These are phyloP conservation scores for Notothenia rossii DNA, from an alignment of 2,113 vertebrate species.

Conservation along the genomic window DNA sequence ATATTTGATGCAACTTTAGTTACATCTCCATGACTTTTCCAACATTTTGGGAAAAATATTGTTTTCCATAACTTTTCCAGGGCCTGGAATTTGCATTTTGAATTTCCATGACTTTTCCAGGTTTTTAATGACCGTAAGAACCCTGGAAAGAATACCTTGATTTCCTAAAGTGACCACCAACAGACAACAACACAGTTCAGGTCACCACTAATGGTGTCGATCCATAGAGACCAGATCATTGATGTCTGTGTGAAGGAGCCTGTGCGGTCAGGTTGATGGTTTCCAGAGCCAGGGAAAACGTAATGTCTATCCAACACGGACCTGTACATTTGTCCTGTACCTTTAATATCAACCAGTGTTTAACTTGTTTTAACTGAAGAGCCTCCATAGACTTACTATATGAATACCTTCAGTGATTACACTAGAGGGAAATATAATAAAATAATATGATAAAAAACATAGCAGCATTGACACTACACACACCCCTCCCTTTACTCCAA, in stretches of 20 bases:
- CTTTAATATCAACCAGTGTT: not conserved
- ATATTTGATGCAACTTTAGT: too few species aligned
- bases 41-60: too few species aligned
- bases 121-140: too few species aligned
- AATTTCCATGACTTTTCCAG: too few species aligned
- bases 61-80: too few species aligned
- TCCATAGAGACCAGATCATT: slow-evolving; percentile 45
- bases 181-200: slow-evolving; percentile 12
- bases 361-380: not conserved
- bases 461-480: slow-evolving; percentile 36
- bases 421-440: not conserved
- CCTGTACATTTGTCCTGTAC: not conserved
- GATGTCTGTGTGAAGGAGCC: slow-evolving; percentile 27
- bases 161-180: not conserved
- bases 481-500: not conserved
- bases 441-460: not conserved
- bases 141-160: not conserved
- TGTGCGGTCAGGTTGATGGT: slow-evolving; percentile 22
- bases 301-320: slow-evolving; percentile 2
- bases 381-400: too few species aligned
- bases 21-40: too few species aligned
- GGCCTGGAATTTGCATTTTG: too few species aligned
- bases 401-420: not conserved
- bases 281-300: slow-evolving; percentile 11
- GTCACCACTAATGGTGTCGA: slow-evolving; percentile 40